Evolutionary conservation across 1,140 invertebrate species (phyloP).

Genomic region (Latrodectus geometricus): DNA sequence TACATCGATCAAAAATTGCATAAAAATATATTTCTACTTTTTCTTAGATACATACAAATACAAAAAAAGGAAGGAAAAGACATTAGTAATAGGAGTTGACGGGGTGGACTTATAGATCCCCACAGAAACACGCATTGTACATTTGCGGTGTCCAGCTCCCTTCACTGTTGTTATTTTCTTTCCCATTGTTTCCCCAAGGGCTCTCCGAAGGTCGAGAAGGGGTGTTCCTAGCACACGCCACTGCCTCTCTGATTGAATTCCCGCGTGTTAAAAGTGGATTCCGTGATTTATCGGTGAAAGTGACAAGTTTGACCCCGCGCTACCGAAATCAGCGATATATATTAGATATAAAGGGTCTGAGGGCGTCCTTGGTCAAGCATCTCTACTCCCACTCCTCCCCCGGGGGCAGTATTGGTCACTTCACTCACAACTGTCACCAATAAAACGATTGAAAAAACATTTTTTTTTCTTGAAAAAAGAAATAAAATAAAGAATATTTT

Average conservation of each 20-base stretch:
- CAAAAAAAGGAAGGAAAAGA: neutral
- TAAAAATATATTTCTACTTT: neutral
- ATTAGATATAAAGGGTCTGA: neutral
- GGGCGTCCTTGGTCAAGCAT: neutral
- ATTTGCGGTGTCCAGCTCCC: slow-evolving; percentile 19
- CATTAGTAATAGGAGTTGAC: neutral
- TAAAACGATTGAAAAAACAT: too few relatives aligned
- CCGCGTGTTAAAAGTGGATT: slow-evolving; percentile 28
- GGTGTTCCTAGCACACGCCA: neutral
- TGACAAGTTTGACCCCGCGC: slow-evolving; percentile 22
- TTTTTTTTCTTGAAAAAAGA: too few relatives aligned
- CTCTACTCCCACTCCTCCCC: neutral
- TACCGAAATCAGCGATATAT: neutral
- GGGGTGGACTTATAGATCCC: neutral
- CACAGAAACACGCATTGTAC: slow-evolving; percentile 22
- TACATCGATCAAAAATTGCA: too few relatives aligned
- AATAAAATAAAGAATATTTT: too few relatives aligned
- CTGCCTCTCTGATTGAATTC: slow-evolving; percentile 37
- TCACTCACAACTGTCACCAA: neutral
- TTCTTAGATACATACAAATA: neutral
- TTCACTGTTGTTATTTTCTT: neutral
- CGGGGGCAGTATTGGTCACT: neutral
- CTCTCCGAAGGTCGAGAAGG: neutral
- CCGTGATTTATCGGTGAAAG: slow-evolving; percentile 41
- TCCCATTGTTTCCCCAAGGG: neutral